Conservation (phyloP, 1,140 invertebrate species). For the Lepidurus apus region DNA sequence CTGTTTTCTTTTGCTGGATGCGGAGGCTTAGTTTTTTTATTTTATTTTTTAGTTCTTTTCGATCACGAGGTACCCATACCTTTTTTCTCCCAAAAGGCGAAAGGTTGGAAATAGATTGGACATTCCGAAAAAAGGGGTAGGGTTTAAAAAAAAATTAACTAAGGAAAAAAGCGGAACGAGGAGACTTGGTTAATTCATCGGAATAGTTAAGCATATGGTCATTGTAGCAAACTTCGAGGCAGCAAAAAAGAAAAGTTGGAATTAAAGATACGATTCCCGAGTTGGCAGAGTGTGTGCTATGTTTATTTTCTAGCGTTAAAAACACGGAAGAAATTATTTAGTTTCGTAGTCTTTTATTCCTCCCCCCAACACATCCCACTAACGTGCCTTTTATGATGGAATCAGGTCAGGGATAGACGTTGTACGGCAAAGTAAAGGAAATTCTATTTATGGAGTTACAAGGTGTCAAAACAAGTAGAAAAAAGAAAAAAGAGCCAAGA, state of each 20-base stretch:
- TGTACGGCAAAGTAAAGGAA: neutral
- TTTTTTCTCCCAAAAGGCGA: neutral
- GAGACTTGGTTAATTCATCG: too few relatives aligned
- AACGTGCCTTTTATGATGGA: slow-evolving; percentile 10
- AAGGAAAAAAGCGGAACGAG: too few relatives aligned
- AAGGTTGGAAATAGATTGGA: neutral
- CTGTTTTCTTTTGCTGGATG: neutral
- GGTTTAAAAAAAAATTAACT: too few relatives aligned
- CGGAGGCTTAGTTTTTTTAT: neutral
- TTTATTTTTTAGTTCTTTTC: neutral
- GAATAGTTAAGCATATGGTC: too few relatives aligned
- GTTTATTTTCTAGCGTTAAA: too few relatives aligned
- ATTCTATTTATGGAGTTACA: slow-evolving; percentile 20
- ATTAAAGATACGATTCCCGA: too few relatives aligned
- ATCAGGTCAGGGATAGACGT: slow-evolving; percentile 21
- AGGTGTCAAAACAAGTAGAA: slow-evolving; percentile 8
- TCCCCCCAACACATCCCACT: slow-evolving; percentile 3
- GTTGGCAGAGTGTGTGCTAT: too few relatives aligned
- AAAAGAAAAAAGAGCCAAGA: neutral
- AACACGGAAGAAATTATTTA: neutral
- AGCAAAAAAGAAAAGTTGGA: too few relatives aligned
- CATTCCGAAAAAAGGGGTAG: neutral
- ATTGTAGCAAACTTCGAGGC: too few relatives aligned
- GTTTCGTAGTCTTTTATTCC: neutral
- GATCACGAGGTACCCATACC: neutral